These are phyloP conservation scores for Drosophila pseudoobscura DNA, from an alignment of 1,140 invertebrate species.

Conservation along the genomic window DNA sequence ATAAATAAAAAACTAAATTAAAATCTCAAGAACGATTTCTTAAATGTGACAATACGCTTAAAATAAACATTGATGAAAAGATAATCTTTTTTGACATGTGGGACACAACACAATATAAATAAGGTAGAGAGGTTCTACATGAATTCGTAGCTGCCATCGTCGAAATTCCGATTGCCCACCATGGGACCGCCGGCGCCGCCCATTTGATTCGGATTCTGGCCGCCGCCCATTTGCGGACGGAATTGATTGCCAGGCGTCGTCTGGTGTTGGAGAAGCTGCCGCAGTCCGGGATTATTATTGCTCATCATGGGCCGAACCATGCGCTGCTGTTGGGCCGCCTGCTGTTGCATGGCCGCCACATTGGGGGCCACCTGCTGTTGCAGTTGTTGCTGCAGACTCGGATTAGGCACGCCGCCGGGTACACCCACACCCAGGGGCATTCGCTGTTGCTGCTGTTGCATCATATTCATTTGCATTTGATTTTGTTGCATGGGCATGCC, in stretches of 20 bases:
- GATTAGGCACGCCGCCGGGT: slow-evolving; percentile 55
- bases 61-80: slow-evolving; percentile 13
- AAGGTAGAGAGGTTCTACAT: slow-evolving; percentile 53
- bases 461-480: slow-evolving; percentile 84
- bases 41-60: no score
- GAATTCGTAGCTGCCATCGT: slow-evolving; percentile 77
- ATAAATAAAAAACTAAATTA: slow-evolving; percentile 29
- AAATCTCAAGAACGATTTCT: not conserved
- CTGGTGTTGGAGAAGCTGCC: slow-evolving; percentile 89
- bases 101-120: not conserved
- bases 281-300: slow-evolving; percentile 87
- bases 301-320: slow-evolving; percentile 87
- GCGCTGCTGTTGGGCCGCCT: slow-evolving; percentile 83
- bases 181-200: slow-evolving; percentile 72
- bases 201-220: slow-evolving; percentile 76
- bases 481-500: slow-evolving; percentile 74
- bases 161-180: slow-evolving; percentile 78
- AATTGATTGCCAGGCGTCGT: slow-evolving; percentile 75
- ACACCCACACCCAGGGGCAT: slow-evolving; percentile 63
- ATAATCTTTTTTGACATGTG: no score
- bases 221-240: slow-evolving; percentile 77
- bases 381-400: slow-evolving; percentile 70
- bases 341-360: slow-evolving; percentile 70
- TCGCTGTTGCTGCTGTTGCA: slow-evolving; percentile 79
- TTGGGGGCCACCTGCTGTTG: slow-evolving; percentile 69